Conservation (phyloP, 2,888 invertebrate genomes). For the Lamellibrachia columna region DNA sequence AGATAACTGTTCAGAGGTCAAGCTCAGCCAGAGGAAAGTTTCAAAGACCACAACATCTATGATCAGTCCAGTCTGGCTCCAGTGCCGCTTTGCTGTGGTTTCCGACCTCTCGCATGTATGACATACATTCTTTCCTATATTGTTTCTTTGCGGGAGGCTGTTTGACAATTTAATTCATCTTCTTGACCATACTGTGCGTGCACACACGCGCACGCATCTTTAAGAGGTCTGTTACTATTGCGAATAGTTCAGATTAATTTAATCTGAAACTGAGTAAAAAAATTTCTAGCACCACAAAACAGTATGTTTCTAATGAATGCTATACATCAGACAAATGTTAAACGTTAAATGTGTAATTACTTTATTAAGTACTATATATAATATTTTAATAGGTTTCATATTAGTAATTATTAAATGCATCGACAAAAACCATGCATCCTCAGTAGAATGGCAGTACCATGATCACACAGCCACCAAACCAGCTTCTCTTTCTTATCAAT, state of each 20-base stretch:
- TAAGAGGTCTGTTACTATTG: neutral
- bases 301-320: neutral
- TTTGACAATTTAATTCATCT: too few species aligned
- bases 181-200: neutral
- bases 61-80: neutral
- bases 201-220: neutral
- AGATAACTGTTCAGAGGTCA: conserved; percentile 3
- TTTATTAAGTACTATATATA: neutral
- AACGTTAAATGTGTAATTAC: too few species aligned
- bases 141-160: too few species aligned
- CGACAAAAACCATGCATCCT: neutral
- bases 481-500: neutral
- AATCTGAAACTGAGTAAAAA: neutral
- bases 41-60: neutral
- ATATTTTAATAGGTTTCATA: neutral
- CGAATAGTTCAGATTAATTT: neutral
- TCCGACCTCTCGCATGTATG: neutral
- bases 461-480: neutral
- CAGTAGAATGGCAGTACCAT: neutral
- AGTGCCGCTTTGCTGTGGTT: neutral
- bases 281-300: neutral
- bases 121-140: neutral
- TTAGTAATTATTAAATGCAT: neutral
- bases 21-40: neutral
- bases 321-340: too few species aligned